Base-by-base conservation (phyloP, 2,888 invertebrate species). In the Phalera bucephala region DNA sequence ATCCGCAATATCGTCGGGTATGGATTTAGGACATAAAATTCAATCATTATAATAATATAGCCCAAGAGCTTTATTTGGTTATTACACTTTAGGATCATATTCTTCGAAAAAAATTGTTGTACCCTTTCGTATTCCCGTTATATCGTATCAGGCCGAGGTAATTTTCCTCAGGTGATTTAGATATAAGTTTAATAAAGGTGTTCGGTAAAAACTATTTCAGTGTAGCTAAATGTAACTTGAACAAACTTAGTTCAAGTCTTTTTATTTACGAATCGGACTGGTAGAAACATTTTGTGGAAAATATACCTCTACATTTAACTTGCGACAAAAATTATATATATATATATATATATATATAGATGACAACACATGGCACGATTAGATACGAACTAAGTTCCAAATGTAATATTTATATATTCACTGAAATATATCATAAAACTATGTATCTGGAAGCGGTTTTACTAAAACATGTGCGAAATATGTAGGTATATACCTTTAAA, bases 11-110 rank as follows among this genome's bases (percentile, higher is more conserved):
- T 70, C 44, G 56, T 60, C 51, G 52, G 59, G 57, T 65, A 67
- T 74, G 67, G 70, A 68, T 78, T 72, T 60, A 63, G 67, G 57
- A 63, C 60, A 72, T 76, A 72, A 77, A 76, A 73, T 71, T 66
- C 64, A 71, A 76, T 71, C 70, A 72, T 73, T 68, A 71, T 56
- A 54, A 57, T 50, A 50, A 36, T n/a, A n/a, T 31, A 38, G 28
- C 41, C 29, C 44, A 42, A 40, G 22, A 33, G 33, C 33, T 52
- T 28, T 39, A 29, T 35, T 27, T 36, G 37, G 22, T 34, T 14
- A 43, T 39, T 30, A 41, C 15, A 9, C n/a, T 4, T 8, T 20
- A n/a, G 36, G 25, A 25, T 25, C 9, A 25, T 13, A 25, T 12
- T 25, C 25, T 12, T 25, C 8, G 25, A 25, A 25, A 7, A 25